phyloP scores from a whole-genome alignment of 2,113 vertebrate species.

The Porphyrio hochstetteri region DNA sequence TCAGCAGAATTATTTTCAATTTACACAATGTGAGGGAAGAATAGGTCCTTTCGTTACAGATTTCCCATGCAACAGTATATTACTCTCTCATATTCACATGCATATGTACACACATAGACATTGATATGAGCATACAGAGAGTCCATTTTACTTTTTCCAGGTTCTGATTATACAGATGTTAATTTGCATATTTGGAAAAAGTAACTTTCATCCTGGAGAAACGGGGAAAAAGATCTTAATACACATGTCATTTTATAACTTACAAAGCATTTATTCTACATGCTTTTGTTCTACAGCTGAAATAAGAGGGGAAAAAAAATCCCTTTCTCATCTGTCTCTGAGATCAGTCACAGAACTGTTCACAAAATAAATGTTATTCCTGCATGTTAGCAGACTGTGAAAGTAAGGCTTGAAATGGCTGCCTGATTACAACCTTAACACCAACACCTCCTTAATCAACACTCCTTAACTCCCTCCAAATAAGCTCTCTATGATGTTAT shows the following conservation, averaged over 20 bases:
- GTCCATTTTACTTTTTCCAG: not conserved
- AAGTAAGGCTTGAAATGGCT: constrained; percentile 51
- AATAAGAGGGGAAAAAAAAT: not conserved
- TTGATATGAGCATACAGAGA: not conserved
- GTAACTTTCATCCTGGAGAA: not conserved
- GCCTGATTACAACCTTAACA: constrained; percentile 60
- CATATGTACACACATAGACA: not conserved
- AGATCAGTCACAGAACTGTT: constrained; percentile 11
- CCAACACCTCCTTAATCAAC: constrained; percentile 65
- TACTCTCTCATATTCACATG: not conserved
- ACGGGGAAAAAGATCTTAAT: not conserved
- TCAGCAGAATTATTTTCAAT: not conserved
- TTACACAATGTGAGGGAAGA: not conserved
- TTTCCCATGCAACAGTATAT: not conserved
- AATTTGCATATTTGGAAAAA: constrained; percentile 43
- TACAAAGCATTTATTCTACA: not conserved
- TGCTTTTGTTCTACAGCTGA: constrained; percentile 2
- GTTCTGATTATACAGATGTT: constrained; percentile 32
- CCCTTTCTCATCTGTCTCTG: constrained; percentile 23
- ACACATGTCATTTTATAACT: not conserved
- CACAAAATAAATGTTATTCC: constrained; percentile 59
- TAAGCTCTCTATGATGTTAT: constrained; percentile 40
- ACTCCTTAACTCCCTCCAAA: constrained; percentile 54
- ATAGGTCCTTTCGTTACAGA: not conserved
- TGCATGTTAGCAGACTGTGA: constrained; percentile 41